phyloP scores from a whole-genome alignment of 1,140 invertebrate genomes.

The Euura lappo region DNA sequence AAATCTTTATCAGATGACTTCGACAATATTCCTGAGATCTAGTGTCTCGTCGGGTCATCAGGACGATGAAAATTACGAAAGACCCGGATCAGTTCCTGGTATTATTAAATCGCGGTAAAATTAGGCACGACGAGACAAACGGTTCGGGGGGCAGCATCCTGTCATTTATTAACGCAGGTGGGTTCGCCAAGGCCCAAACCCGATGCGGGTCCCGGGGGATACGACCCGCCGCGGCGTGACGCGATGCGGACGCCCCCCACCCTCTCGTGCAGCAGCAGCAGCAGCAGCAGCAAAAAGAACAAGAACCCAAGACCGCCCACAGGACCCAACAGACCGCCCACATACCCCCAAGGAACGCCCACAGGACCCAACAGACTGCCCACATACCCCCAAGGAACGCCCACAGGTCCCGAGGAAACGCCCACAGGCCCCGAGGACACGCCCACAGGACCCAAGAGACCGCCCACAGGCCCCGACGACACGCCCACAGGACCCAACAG shows the following conservation, averaged over 20 bases:
- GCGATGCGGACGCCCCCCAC: constrained; percentile 57
- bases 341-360: background rate
- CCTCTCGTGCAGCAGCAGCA: constrained; percentile 4
- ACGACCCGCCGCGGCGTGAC: constrained; percentile 58
- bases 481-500: background rate
- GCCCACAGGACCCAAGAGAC: too few relatives aligned
- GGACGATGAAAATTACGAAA: too few relatives aligned
- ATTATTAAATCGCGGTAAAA: background rate
- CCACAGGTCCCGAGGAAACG: background rate
- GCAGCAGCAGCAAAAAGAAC: constrained; percentile 10
- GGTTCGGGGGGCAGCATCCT: background rate
- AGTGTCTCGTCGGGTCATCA: too few relatives aligned
- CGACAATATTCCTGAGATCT: too few relatives aligned
- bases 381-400: background rate
- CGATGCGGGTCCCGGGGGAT: constrained; percentile 55
- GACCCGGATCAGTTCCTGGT: too few relatives aligned
- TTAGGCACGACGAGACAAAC: background rate
- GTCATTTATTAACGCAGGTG: constrained; percentile 1
- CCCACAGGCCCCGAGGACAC: background rate
- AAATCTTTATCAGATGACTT: too few relatives aligned
- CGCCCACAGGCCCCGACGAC: background rate
- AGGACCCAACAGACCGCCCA: background rate
- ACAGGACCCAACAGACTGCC: background rate
- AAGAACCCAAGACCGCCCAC: constrained; percentile 8
- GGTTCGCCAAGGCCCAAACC: constrained; percentile 25